Evolutionary conservation across 2,797 vertebrate species (phyloP).

Genomic region (Botia almorhae): DNA sequence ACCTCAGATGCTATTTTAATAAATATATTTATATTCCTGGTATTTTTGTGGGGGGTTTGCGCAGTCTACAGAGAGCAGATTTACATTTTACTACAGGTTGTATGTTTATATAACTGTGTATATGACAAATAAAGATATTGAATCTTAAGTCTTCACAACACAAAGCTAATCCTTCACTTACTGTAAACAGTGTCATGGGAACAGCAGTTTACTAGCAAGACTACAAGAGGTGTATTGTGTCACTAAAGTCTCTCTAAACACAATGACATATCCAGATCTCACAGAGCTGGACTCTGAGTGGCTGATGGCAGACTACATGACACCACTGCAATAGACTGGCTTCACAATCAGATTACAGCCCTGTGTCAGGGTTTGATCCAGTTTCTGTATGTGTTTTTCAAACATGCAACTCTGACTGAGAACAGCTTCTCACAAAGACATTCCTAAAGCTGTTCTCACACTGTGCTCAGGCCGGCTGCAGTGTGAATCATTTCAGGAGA

Average conservation of each 20-base stretch:
- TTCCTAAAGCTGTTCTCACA: background rate
- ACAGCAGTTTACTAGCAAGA: slow-evolving; percentile 23
- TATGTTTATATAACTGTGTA: too few relatives aligned
- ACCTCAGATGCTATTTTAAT: too few relatives aligned
- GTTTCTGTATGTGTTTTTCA: slow-evolving; percentile 1
- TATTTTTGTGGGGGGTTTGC: too few relatives aligned
- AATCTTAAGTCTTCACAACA: background rate
- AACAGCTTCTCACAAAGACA: background rate
- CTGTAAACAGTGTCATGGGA: slow-evolving; percentile 35
- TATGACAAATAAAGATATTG: background rate
- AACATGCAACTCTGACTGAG: slow-evolving; percentile 18
- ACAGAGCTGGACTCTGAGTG: slow-evolving; percentile 45
- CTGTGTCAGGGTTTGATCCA: slow-evolving; percentile 8
- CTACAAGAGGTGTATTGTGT: slow-evolving; percentile 40
- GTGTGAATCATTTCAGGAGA: background rate
- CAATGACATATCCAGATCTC: slow-evolving; percentile 52
- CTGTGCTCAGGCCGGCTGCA: background rate
- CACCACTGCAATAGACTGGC: slow-evolving; percentile 20
- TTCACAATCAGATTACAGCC: slow-evolving; percentile 31
- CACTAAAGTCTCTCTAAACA: slow-evolving; percentile 50
- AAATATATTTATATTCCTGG: too few relatives aligned
- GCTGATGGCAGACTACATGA: slow-evolving; percentile 43
- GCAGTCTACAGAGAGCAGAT: too few relatives aligned
- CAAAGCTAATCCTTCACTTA: slow-evolving; percentile 18
- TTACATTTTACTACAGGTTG: too few relatives aligned